Evolutionary conservation across 1,140 invertebrate genomes (phyloP).

Genomic region (Lordiphosa collinella): DNA sequence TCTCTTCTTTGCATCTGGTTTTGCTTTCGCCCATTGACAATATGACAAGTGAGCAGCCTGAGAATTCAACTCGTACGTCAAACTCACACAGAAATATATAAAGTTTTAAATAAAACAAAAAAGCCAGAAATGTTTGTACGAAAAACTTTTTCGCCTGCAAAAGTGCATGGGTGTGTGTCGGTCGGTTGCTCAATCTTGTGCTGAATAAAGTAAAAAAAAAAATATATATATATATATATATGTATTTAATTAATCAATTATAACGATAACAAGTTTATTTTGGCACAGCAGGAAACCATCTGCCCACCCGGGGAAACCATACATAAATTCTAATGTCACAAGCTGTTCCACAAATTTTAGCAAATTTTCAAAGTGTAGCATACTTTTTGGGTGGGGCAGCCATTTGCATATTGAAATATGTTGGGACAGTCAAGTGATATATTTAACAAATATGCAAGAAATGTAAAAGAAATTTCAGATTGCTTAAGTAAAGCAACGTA

Average conservation of each 20-base stretch:
- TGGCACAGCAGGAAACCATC: constrained; percentile 18
- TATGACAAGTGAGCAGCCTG: constrained; percentile 75
- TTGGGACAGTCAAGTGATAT: too few species aligned
- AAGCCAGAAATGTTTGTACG: constrained; percentile 57
- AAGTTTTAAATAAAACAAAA: constrained; percentile 42
- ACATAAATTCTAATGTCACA: constrained; percentile 70
- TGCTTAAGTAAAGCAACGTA: too few species aligned
- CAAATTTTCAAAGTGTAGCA: constrained; percentile 21
- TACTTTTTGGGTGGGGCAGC: constrained; percentile 32
- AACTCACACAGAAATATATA: constrained; percentile 55
- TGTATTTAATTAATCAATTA: constrained; percentile 73
- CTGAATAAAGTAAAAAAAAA: constrained; percentile 19
- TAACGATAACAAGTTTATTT: constrained; percentile 60
- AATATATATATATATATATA: too few species aligned
- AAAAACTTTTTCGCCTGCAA: constrained; percentile 59
- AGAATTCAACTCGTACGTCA: constrained; percentile 70
- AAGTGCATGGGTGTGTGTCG: constrained; percentile 17
- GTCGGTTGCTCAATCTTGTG: constrained; percentile 31
- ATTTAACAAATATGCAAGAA: too few species aligned
- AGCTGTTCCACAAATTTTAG: constrained; percentile 66
- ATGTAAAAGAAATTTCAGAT: too few species aligned
- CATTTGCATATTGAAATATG: too few species aligned
- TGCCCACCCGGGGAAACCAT: constrained; percentile 15
- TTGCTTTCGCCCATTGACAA: constrained; percentile 63
- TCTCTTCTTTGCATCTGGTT: not conserved